Percentiles rank a stretch among this genome's conserved stretches.
These are phyloP conservation scores for Hypolimnas misippus DNA, from an alignment of 2,888 invertebrate species.

Conservation along the genomic window DNA sequence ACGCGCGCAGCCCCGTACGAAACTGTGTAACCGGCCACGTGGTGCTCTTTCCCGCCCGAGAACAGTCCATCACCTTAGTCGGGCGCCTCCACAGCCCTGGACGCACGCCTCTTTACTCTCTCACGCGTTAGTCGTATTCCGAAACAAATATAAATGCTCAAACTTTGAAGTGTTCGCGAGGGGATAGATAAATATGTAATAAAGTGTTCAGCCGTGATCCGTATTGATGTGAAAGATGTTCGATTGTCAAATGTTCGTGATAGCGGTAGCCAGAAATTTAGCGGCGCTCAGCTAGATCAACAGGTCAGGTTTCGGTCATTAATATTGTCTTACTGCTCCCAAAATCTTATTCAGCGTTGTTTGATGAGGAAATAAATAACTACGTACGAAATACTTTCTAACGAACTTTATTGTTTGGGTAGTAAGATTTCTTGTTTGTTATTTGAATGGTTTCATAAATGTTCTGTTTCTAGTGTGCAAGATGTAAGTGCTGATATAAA, in stretches of 20 bases:
- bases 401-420: conserved; percentile 2
- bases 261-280: conserved; percentile 18
- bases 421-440: neutral
- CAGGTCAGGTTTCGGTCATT: conserved; percentile 65
- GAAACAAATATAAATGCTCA: conserved; percentile 24
- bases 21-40: conserved; percentile 41
- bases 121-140: conserved; percentile 21
- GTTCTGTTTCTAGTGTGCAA: neutral
- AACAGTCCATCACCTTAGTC: conserved; percentile 40
- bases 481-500: neutral
- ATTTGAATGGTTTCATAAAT: neutral
- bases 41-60: conserved; percentile 47
- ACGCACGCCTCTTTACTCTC: conserved; percentile 38
- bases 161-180: conserved; percentile 51
- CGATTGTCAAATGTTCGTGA: conserved; percentile 42
- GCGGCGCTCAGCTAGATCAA: conserved; percentile 55
- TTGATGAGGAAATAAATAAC: conserved; percentile 5
- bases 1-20: conserved; percentile 49
- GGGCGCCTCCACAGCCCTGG: conserved; percentile 43
- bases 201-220: conserved; percentile 50
- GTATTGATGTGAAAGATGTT: conserved; percentile 57
- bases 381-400: neutral
- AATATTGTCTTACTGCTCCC: conserved; percentile 42
- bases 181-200: conserved; percentile 52
- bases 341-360: conserved; percentile 22